phyloP scores from a whole-genome alignment of 2,888 invertebrate species.

The Calephelis perditalis region DNA sequence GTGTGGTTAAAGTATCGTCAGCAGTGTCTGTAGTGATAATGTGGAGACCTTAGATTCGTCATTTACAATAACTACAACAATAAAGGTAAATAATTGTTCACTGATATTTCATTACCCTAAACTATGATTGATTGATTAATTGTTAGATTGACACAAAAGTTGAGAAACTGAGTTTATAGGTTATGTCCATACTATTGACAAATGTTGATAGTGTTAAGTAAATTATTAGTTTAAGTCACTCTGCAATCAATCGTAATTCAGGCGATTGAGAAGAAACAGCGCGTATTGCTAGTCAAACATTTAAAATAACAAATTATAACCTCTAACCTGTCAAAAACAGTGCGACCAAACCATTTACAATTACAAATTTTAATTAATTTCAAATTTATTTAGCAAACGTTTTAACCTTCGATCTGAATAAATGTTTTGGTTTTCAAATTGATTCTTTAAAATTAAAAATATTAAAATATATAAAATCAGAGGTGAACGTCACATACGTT shows the following conservation, averaged over 20 bases:
- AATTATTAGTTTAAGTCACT: constrained; percentile 4
- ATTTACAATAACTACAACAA: constrained; percentile 7
- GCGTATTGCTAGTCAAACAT: constrained; percentile 11
- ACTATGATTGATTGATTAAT: constrained; percentile 13
- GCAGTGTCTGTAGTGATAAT: constrained; percentile 12
- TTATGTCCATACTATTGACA: constrained; percentile 11
- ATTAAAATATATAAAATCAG: too few species aligned
- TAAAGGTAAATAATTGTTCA: constrained; percentile 4
- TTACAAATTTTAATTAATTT: background rate
- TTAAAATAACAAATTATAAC: constrained; percentile 8
- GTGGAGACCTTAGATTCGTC: constrained; percentile 11
- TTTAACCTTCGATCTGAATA: background rate
- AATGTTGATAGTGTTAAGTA: constrained; percentile 13
- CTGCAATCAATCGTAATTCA: constrained; percentile 10
- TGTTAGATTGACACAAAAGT: constrained; percentile 11
- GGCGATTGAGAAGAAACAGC: constrained; percentile 7
- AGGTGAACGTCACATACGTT: too few species aligned
- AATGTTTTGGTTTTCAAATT: background rate
- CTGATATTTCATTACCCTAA: constrained; percentile 11
- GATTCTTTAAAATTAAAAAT: constrained; percentile 5
- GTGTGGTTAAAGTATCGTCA: background rate
- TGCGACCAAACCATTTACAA: constrained; percentile 5
- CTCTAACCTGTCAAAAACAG: background rate
- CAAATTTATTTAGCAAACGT: constrained; percentile 1
- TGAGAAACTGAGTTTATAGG: constrained; percentile 12